A percentile compares a stretch with the other conserved stretches of the same genome.
Evolutionary conservation across 1,140 invertebrate species (phyloP).

Genomic region (Drosophila serrata): DNA sequence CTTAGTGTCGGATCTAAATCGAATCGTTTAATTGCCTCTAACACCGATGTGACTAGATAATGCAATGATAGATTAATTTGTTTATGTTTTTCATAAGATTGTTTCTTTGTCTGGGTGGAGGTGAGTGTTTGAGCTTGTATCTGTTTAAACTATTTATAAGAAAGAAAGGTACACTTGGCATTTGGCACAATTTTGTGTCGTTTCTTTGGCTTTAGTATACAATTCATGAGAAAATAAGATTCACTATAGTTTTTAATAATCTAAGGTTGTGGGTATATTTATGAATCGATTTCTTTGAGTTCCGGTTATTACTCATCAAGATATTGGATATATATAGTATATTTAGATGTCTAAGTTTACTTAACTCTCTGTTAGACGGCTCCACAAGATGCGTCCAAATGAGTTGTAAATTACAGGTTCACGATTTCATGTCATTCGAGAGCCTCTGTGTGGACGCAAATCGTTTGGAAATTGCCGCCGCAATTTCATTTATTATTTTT

Average conservation of each 20-base stretch:
- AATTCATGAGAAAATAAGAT: background rate
- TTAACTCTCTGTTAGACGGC: slow-evolving; percentile 20
- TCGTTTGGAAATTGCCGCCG: slow-evolving; percentile 72
- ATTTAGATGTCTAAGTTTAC: slow-evolving; percentile 38
- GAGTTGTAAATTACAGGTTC: slow-evolving; percentile 77
- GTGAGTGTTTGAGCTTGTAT: slow-evolving; percentile 6
- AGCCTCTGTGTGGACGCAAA: slow-evolving; percentile 18
- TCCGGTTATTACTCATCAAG: background rate
- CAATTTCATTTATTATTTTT: slow-evolving; percentile 60
- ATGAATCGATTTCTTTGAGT: background rate
- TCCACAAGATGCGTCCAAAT: slow-evolving; percentile 25
- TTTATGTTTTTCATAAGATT: slow-evolving; percentile 72
- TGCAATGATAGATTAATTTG: slow-evolving; percentile 79
- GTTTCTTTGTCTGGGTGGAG: slow-evolving; percentile 13
- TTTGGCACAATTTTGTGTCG: slow-evolving; percentile 56
- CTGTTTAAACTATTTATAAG: slow-evolving; percentile 45
- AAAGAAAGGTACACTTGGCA: slow-evolving; percentile 58
- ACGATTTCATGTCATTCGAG: slow-evolving; percentile 58
- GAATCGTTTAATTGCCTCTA: slow-evolving; percentile 76
- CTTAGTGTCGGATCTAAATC: slow-evolving; percentile 68
- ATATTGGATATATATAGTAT: background rate
- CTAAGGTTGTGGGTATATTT: background rate
- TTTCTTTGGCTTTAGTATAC: slow-evolving; percentile 9
- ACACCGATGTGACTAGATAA: slow-evolving; percentile 55
- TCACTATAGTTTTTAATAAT: background rate